Evolutionary conservation across 2,797 vertebrate species (phyloP).

Genomic region (Phataginus tricuspis): DNA sequence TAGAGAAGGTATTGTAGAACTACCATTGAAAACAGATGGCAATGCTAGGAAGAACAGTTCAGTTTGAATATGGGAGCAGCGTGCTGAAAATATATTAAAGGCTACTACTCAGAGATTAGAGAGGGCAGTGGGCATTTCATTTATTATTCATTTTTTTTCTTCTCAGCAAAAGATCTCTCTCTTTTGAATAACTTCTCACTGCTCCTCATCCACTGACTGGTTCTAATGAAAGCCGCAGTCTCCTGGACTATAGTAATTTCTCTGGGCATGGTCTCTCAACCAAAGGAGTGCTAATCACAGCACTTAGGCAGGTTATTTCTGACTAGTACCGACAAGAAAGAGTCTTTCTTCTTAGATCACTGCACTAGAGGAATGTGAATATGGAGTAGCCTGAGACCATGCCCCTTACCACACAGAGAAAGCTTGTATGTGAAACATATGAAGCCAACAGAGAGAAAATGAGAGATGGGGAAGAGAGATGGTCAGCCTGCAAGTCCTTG

Average conservation of each 20-base stretch:
- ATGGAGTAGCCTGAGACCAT: no score
- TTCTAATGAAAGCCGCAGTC: neutral
- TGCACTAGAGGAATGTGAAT: neutral
- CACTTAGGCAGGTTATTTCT: neutral
- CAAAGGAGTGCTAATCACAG: neutral
- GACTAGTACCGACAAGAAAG: neutral
- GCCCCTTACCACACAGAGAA: neutral
- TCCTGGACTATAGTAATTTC: neutral
- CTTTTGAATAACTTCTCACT: neutral
- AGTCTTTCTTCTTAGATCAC: neutral
- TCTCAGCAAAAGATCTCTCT: neutral
- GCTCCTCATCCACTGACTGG: neutral
- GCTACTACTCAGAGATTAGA: neutral
- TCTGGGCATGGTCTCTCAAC: neutral
- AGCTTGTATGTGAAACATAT: neutral
- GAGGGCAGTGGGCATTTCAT: neutral
- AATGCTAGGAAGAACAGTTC: neutral
- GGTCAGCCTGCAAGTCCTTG: fast-evolving
- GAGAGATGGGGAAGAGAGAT: neutral
- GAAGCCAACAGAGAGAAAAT: neutral
- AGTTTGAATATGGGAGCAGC: neutral
- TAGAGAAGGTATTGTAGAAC: neutral
- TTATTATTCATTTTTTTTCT: neutral
- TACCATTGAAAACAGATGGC: neutral
- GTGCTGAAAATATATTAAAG: neutral